Conservation (phyloP, 1,140 invertebrate genomes). For the Antheraea pernyi region DNA sequence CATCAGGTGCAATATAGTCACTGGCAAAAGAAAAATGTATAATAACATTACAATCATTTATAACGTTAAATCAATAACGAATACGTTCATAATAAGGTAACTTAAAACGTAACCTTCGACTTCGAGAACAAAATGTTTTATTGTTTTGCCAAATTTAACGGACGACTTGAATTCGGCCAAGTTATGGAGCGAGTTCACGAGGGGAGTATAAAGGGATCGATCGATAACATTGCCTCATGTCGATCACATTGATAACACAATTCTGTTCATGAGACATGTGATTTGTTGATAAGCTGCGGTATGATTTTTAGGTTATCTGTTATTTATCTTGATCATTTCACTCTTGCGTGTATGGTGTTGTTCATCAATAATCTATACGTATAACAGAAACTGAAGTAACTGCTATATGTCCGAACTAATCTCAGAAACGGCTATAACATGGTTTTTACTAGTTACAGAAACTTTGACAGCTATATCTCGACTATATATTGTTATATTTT, state of each 20-base stretch:
- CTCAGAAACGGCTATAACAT: no score
- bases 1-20: no score
- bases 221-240: not conserved
- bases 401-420: no score
- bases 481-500: no score
- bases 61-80: no score
- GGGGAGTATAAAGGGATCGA: conserved; percentile 6
- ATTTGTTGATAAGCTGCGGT: conserved; percentile 7
- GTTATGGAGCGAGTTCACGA: not conserved
- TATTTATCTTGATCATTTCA: not conserved
- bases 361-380: not conserved
- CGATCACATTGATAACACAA: not conserved
- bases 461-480: no score
- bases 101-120: not conserved
- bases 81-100: not conserved
- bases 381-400: no score
- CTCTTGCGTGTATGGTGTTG: not conserved
- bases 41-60: no score
- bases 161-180: not conserved
- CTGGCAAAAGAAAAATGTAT: no score
- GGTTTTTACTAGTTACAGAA: no score
- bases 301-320: conserved; percentile 13
- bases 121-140: no score
- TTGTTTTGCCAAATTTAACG: not conserved
- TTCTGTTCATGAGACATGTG: conserved; percentile 6